A percentile compares a stretch with the other conserved stretches of the same genome.
Evolutionary conservation across 2,888 invertebrate genomes (phyloP).

Genomic region (Trachelus tabidus): DNA sequence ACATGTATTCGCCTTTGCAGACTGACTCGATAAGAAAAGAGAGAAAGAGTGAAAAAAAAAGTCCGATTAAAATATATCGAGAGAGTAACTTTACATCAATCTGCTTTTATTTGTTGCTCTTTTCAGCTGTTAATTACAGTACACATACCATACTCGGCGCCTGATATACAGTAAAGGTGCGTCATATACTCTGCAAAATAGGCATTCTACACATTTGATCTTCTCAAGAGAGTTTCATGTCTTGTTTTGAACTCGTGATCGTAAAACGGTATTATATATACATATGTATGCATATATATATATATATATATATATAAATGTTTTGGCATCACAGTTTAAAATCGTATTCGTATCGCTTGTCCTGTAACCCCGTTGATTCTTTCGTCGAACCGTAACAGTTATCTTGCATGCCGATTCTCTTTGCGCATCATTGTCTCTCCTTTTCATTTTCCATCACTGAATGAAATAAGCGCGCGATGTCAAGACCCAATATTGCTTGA

Average conservation of each 20-base stretch:
- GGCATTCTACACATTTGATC: constrained; percentile 35
- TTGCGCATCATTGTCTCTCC: constrained; percentile 4
- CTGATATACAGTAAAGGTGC: constrained; percentile 31
- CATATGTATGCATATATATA: constrained; percentile 14
- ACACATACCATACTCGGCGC: not conserved
- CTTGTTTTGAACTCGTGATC: constrained; percentile 19
- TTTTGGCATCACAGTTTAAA: constrained; percentile 45
- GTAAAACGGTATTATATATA: constrained; percentile 23
- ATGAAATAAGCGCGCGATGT: not conserved
- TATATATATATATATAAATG: constrained; percentile 22
- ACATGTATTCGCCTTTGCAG: constrained; percentile 26
- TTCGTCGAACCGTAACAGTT: not conserved
- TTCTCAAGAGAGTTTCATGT: constrained; percentile 18
- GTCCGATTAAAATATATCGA: constrained; percentile 3
- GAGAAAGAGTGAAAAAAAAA: constrained; percentile 2
- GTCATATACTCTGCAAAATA: constrained; percentile 53
- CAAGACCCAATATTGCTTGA: not conserved
- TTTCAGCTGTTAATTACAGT: not conserved
- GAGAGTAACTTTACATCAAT: constrained; percentile 3
- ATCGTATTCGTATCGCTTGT: constrained; percentile 21
- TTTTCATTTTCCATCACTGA: constrained; percentile 1
- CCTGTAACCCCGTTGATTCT: not conserved
- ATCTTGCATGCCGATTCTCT: constrained; percentile 21
- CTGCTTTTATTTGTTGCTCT: constrained; percentile 5
- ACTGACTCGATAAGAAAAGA: constrained; percentile 20